A percentile compares a stretch with the other conserved stretches of the same genome.
These are phyloP conservation scores for Mesorhabditis belari DNA, from an alignment of 2,888 invertebrate genomes.

Conservation along the genomic window DNA sequence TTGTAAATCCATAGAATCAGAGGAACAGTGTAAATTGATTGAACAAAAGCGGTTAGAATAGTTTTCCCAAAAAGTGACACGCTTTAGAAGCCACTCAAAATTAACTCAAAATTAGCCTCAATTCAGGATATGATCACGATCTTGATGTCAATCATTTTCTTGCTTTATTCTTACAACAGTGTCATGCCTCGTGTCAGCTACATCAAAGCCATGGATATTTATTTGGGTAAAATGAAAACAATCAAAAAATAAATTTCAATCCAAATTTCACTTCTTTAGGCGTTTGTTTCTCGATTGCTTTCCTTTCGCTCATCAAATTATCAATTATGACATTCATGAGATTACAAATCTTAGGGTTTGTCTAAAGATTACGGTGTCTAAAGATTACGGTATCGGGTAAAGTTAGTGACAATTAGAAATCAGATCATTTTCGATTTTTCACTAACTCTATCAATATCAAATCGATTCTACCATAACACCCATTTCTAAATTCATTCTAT, in stretches of 20 bases:
- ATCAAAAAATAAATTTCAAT: neutral
- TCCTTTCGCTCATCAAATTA: conserved; percentile 51
- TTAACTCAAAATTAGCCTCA: too few relatives aligned
- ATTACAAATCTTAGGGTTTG: neutral
- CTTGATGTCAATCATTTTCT: conserved; percentile 50
- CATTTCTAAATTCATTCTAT: neutral
- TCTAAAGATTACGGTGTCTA: neutral
- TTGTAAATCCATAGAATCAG: too few relatives aligned
- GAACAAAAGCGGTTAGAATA: too few relatives aligned
- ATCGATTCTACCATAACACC: neutral
- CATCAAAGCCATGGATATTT: conserved; percentile 45
- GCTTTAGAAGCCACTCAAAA: neutral
- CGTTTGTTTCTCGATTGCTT: conserved; percentile 52
- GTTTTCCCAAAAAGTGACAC: neutral
- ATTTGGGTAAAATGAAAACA: conserved; percentile 15
- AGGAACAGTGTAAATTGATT: too few relatives aligned
- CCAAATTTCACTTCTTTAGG: conserved; percentile 15
- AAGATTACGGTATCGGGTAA: too few relatives aligned
- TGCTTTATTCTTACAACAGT: conserved; percentile 52
- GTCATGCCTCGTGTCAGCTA: conserved; percentile 53
- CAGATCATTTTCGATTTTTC: too few relatives aligned
- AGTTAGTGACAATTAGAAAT: too few relatives aligned
- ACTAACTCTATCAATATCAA: neutral
- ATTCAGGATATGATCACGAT: conserved; percentile 51
- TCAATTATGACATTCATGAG: conserved; percentile 38